Evolutionary conservation across 2,888 invertebrate species (phyloP), one percentile per base, ranked within the genome.

Genomic region (Orthosia gothica): DNA sequence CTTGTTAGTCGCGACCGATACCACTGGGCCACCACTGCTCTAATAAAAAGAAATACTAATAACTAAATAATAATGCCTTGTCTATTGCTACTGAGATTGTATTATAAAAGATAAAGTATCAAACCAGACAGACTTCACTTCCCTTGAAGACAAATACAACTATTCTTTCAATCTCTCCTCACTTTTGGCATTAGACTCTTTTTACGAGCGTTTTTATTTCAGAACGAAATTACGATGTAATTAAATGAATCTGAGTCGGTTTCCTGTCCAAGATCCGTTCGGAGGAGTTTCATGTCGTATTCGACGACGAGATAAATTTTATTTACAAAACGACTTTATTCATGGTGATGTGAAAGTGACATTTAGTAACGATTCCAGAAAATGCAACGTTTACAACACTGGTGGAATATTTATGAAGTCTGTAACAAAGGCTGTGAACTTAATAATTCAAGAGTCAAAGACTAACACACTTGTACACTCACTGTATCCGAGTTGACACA

Each of bases 191-290:
- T 74, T 77, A 58, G 66, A 47, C 74, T 70, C 72, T 66, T 81
- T 88, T 88, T 84, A 87, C 82, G 86, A 82, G 16, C 79, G 79
- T 69, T 83, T 87, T 85, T 83, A 87, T 85, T 76, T 76, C 74
- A 63, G 77, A 76, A 77, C 68, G 74, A 84, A 80, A 84, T 88
- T 86, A 87, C 82, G 84, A 84, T 79, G 83, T 83, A 87, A 92
- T 89, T 90, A 91, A 91, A 89, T 88, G 84, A 88, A 90, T 89
- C 81, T 73, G 66, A 78, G 78, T 78, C 81, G 83, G 87, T 89
- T 89, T 90, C 89, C 88, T 87, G 87, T 83, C 70, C 55, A 76
- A 75, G 76, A 81, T 87, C 77, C 82, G 83, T 71, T 83, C 66
- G 40, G 69, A 71, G 63, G 72, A 75, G 81, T 61, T 74, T 65